Evolutionary conservation across 2,888 invertebrate species (phyloP), one percentile per base, ranked within the genome.

Genomic region (Amphimallon solstitiale): DNA sequence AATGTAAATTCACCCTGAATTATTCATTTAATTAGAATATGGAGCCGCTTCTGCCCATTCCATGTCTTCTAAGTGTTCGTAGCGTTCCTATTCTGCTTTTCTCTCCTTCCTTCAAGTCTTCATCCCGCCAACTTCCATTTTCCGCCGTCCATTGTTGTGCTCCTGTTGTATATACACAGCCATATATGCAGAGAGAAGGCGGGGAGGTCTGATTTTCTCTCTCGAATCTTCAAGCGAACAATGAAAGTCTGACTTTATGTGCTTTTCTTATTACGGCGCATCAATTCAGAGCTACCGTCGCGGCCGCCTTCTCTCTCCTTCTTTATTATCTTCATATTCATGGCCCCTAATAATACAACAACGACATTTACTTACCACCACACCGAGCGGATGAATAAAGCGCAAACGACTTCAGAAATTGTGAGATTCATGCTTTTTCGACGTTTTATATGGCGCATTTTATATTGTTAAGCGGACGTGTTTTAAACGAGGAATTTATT

Each of bases 11-110:
- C 70, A 61, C 64, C 54, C 68, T 73, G 73, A 73, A 73, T 73
- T 68, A 73, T 73, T 73, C 73, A 73, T 73, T 73, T 72, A 72
- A 73, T 73, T 73, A 73, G 73, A 73, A 73, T 73, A 73, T 72
- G 70, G 65, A 59, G 66, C 70, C 66, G 63, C 66, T 52, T 66
- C 69, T 40, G 69, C 70, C 70, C 67, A 68, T 71, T 71, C 63
- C 67, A 63, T 69, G 68, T 71, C 68, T 68, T n/a, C 12, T 59
- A 17, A 17, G 15, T 23, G 56, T 59, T 59, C 43, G 56, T 59
- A 59, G 43, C 56, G 43, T 43, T 34, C 45, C 56, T 10, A 10
- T 59, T 59, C 34, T 23, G 23, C 40, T 43, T 59, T 43, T 38
- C 38, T 17, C 45, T 45, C 17, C 38, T 35, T 34, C 17, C 51